Evolutionary conservation across 2,888 invertebrate species (phyloP).

Genomic region (Drosophila buzzatii): DNA sequence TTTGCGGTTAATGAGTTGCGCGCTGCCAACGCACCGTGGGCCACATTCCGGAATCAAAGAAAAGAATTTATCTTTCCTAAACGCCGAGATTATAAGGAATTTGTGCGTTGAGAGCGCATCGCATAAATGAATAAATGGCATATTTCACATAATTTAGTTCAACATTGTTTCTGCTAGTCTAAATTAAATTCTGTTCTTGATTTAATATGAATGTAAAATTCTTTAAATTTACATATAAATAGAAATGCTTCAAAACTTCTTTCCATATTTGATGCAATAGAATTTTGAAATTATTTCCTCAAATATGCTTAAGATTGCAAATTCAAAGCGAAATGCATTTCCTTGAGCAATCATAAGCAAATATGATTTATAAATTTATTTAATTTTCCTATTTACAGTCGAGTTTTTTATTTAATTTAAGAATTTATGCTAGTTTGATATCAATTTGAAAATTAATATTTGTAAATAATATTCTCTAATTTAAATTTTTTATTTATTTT

Average conservation of each 20-base stretch:
- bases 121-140: not conserved
- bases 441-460: not conserved
- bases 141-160: not conserved
- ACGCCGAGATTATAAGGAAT: not conserved
- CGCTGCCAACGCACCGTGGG: conserved; percentile 38
- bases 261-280: not conserved
- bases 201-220: not conserved
- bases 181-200: not conserved
- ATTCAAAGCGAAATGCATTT: not conserved
- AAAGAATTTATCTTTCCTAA: not conserved
- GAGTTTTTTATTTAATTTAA: not conserved
- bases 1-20: conserved; percentile 66
- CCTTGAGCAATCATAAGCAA: too few species aligned
- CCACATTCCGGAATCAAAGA: not conserved
- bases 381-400: too few species aligned
- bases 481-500: not conserved
- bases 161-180: not conserved
- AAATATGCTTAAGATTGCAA: not conserved
- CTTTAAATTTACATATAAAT: not conserved
- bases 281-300: not conserved
- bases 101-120: not conserved
- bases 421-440: not conserved
- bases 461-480: not conserved
- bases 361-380: not conserved
- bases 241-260: not conserved